Base-by-base conservation (phyloP, 64 coral and sea anemone species). In the Cladopsammia gracilis region DNA sequence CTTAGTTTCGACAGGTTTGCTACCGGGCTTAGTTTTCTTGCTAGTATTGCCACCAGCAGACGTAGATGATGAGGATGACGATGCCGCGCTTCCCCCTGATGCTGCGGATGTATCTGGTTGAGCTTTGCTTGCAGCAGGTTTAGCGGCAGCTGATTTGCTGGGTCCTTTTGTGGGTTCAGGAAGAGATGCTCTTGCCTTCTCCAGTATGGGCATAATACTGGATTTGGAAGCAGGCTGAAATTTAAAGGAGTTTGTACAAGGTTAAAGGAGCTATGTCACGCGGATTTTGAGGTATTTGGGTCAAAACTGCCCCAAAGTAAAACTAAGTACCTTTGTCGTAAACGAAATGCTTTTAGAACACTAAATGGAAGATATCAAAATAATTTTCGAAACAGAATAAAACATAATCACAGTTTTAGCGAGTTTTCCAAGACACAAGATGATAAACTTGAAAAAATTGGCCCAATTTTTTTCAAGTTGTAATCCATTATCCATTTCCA, bases 191-290 rank as follows among this genome's bases (percentile, higher is more conserved):
- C 91, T 76, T 48, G 91, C 87, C 47, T 98, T 98, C 54, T 98
- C 97, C 69, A 98, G 56, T 16, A 98, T 90, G 18, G 78, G 64
- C 47, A 89, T 70, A 4, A 96, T 90, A 69, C 76, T 73, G 19
- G 86, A 77, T 73, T 98, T 98, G 25, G 96, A 98, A 14, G 90
- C 94, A 48, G 96, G 90, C 96, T 98, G 47, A 20, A 83, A 75
- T 74, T 54, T n/a, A 43, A 8, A 54, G 24, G 18, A 18, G 46
- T 49, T 67, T 48, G 16, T 10, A 7, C 50, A 22, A 24, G n/a
- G 20, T n/a, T 42, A 14, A 80, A n/a, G n/a, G n/a, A n/a, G n/a
- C n/a, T n/a, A n/a, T n/a, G n/a, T n/a, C n/a, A n/a, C n/a, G n/a
- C n/a, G n/a, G n/a, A n/a, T n/a, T n/a, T n/a, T n/a, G n/a, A n/a